Evolutionary conservation across 23 tunicate species (phyloP), one percentile per base, ranked within the genome.

Genomic region (Styela plicata): DNA sequence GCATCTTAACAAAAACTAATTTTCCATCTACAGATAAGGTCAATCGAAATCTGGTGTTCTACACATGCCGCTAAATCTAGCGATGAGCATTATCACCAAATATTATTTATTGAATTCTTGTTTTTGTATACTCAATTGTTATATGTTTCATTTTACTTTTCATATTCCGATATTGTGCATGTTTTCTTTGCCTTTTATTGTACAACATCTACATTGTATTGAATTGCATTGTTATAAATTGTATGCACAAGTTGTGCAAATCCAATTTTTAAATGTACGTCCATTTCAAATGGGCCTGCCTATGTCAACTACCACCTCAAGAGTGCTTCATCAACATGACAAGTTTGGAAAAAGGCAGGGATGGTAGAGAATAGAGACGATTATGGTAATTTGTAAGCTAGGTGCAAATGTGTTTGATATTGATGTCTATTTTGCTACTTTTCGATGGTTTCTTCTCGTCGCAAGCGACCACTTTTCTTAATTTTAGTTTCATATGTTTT

Each of bases 1-100:
- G 57, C 13, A 13, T 44, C 10, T 44, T 44, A 44, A 44, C 57
- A 44, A 44, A 44, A 44, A 44, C 57, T 13, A 67, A 19, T 76
- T 76, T 76, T 76, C 31, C 81, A 76, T 76, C 81, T 76, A 76
- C 81, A 76, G 81, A 76, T 76, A 36, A 76, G 64, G 69, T 19
- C 81, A 76, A 65, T 76, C 66, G 81, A 44, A 44, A 44, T 44
- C 57, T 44, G 57, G 57, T 44, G 57, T 44, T 44, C 57, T 5
- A 13, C 57, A 44, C 57, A 13, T 44, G 10, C 57, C 57, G 57
- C 57, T 44, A 44, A 5, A 5, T 44, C 10, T 44, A 44, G 57
- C 57, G 57, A 44, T 44, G 57, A 13, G 10, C 57, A 44, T 44
- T 44, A 5, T 13, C 13, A 44, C 57, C 57, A 44, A 5, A 5